phyloP scores from a whole-genome alignment of 2,113 vertebrate genomes.

The Etheostoma cragini region DNA sequence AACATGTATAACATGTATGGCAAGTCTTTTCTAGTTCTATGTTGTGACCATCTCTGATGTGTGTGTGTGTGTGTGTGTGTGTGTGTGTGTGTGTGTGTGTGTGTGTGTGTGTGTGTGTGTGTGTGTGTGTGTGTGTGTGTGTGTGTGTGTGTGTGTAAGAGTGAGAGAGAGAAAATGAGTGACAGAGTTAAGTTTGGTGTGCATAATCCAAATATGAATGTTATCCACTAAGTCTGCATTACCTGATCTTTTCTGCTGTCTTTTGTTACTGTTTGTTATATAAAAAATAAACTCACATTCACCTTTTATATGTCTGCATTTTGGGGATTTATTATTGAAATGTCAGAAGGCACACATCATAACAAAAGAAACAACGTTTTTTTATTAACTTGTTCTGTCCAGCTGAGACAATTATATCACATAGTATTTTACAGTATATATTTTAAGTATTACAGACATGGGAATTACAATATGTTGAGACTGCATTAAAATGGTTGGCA shows the following conservation, averaged over 20 bases:
- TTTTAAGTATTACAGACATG: neutral
- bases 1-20: slow-evolving; percentile 47
- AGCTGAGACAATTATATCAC: neutral
- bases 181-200: slow-evolving; percentile 26
- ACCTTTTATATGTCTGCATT: slow-evolving; percentile 52
- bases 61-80: slow-evolving; percentile 14
- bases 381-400: neutral
- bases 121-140: neutral
- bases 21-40: slow-evolving; percentile 45
- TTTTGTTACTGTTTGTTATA: slow-evolving; percentile 81
- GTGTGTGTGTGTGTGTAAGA: neutral
- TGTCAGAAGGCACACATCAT: neutral
- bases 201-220: slow-evolving; percentile 70
- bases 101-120: neutral
- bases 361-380: neutral
- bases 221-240: slow-evolving; percentile 63
- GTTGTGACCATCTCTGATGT: slow-evolving; percentile 51
- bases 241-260: slow-evolving; percentile 69
- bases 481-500: no score
- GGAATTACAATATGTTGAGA: no score
- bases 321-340: slow-evolving; percentile 1
- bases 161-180: neutral
- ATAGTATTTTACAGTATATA: no score
- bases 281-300: slow-evolving; percentile 69
- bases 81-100: neutral